phyloP scores from a whole-genome alignment of 1,140 invertebrate genomes.

The Lineus longissimus region DNA sequence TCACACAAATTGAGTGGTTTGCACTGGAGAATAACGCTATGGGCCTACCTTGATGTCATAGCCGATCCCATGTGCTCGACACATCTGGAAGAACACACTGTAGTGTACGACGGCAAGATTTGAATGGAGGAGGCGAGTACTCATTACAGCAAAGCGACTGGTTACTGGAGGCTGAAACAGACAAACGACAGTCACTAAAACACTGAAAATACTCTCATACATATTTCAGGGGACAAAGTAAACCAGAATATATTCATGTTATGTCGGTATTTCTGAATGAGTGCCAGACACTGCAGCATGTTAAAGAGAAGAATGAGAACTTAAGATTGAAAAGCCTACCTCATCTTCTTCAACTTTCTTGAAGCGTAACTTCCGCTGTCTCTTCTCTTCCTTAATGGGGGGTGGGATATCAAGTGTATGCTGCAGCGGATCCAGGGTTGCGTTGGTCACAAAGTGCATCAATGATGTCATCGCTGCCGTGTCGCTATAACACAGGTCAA shows the following conservation, averaged over 20 bases:
- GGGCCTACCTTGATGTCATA: slow-evolving; percentile 55
- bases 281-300: neutral
- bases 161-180: slow-evolving; percentile 12
- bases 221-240: too few species aligned
- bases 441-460: slow-evolving; percentile 48
- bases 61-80: slow-evolving; percentile 53
- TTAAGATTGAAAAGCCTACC: neutral
- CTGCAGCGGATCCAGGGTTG: slow-evolving; percentile 36
- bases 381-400: slow-evolving; percentile 31
- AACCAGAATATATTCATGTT: too few species aligned
- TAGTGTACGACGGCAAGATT: slow-evolving; percentile 54
- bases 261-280: neutral
- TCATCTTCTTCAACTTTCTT: slow-evolving; percentile 30
- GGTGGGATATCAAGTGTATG: slow-evolving; percentile 43
- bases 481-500: slow-evolving; percentile 49
- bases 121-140: slow-evolving; percentile 47
- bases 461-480: slow-evolving; percentile 46
- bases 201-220: neutral
- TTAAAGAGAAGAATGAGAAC: too few species aligned
- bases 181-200: too few species aligned
- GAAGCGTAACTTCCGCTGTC: slow-evolving; percentile 23
- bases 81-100: slow-evolving; percentile 56
- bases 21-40: too few species aligned
- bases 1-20: too few species aligned
- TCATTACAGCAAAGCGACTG: slow-evolving; percentile 49